phyloP scores from a whole-genome alignment of 1,140 invertebrate genomes.

The Berghia stephanieae region DNA sequence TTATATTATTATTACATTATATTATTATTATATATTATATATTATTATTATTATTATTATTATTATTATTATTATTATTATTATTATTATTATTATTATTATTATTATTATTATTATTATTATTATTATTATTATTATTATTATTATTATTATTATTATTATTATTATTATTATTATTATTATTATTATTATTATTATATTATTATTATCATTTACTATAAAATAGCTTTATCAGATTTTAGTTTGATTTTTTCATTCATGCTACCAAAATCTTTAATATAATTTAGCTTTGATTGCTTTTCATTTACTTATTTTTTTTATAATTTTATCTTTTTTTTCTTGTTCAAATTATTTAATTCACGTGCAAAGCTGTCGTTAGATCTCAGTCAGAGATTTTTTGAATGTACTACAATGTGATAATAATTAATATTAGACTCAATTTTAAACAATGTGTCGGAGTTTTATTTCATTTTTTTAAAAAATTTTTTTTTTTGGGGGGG shows the following conservation, averaged over 20 bases:
- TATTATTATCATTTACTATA: no score
- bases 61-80: neutral
- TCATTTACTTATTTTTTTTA: neutral
- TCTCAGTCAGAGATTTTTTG: no score
- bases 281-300: neutral
- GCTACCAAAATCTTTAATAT: neutral
- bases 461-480: no score
- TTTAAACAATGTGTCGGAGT: no score
- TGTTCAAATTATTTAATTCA: no score
- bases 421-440: no score
- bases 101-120: neutral
- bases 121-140: neutral
- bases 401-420: no score
- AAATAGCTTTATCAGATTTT: no score
- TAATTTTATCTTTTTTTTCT: neutral
- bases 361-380: no score
- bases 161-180: neutral
- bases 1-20: neutral
- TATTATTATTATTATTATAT: neutral
- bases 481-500: no score
- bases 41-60: neutral
- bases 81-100: no score
- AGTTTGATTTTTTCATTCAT: neutral
- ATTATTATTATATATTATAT: neutral
- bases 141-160: neutral